phyloP scores from a whole-genome alignment of 2,888 invertebrate species.

The Molanna angustata region DNA sequence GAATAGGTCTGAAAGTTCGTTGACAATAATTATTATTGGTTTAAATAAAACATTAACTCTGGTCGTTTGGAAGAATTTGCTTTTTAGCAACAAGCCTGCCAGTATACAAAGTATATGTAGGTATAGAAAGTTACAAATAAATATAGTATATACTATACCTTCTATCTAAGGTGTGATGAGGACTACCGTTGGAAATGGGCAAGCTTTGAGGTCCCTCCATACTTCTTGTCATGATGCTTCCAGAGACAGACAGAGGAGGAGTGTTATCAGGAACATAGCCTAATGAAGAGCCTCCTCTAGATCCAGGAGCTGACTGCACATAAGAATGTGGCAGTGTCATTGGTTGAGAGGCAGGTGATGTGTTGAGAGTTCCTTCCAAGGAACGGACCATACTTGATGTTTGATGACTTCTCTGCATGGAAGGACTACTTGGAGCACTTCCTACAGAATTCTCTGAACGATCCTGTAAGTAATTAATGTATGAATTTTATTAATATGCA shows the following conservation, averaged over 20 bases:
- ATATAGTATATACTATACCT: conserved; percentile 41
- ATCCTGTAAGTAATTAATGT: conserved; percentile 37
- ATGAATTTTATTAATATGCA: background rate
- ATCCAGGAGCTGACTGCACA: conserved; percentile 48
- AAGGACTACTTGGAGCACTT: conserved; percentile 59
- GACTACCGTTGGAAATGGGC: conserved; percentile 42
- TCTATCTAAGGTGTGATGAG: conserved; percentile 53
- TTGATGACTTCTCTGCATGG: conserved; percentile 33
- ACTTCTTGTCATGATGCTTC: conserved; percentile 54
- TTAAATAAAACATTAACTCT: no score
- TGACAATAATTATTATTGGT: no score
- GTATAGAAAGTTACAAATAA: no score
- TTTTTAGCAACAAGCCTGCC: no score
- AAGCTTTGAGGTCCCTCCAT: conserved; percentile 59
- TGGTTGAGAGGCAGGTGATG: conserved; percentile 36
- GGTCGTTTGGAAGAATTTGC: no score
- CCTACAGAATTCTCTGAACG: conserved; percentile 58
- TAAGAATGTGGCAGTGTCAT: conserved; percentile 25
- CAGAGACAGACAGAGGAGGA: conserved; percentile 38
- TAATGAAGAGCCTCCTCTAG: conserved; percentile 51
- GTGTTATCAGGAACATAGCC: conserved; percentile 41
- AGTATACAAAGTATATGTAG: no score
- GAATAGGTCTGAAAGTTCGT: no score
- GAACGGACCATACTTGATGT: conserved; percentile 34
- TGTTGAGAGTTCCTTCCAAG: conserved; percentile 37